These are phyloP conservation scores for Melanocharis versteri DNA, from an alignment of 2,113 vertebrate genomes.

Conservation along the genomic window DNA sequence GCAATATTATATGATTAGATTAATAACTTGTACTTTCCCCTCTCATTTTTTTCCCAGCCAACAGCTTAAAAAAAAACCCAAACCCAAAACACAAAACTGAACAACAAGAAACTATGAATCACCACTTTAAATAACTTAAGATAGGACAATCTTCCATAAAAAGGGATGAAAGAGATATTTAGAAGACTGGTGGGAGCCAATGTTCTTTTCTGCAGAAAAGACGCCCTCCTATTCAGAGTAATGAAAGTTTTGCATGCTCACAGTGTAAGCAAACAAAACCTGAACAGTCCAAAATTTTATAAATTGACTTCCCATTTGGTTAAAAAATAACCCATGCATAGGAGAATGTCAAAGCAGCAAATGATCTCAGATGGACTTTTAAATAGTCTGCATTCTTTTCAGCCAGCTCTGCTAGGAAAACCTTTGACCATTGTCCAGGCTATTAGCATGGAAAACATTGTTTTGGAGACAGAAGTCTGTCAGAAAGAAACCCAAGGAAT, in stretches of 20 bases:
- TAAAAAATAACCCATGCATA: background rate
- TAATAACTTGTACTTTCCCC: background rate
- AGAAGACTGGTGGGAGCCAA: background rate
- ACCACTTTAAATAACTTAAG: background rate
- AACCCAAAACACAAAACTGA: background rate
- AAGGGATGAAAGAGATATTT: background rate
- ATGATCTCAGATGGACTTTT: background rate
- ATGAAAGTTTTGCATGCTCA: background rate
- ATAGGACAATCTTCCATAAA: background rate
- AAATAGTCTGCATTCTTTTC: slow-evolving; percentile 29
- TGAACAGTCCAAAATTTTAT: background rate
- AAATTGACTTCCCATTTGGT: background rate
- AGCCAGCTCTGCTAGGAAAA: slow-evolving; percentile 26
- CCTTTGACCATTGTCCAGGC: slow-evolving; percentile 20
- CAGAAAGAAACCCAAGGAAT: slow-evolving; percentile 27
- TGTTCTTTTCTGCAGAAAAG: background rate
- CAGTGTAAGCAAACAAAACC: background rate
- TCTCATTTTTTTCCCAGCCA: background rate
- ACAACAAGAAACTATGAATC: background rate
- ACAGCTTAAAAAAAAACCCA: background rate
- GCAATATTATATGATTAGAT: background rate
- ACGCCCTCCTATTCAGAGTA: background rate
- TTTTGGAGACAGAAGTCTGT: slow-evolving; percentile 33
- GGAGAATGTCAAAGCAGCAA: background rate
- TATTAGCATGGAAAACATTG: slow-evolving; percentile 44